These are phyloP conservation scores for Euplagia quadripunctaria DNA, from an alignment of 2,888 invertebrate genomes.

Conservation along the genomic window DNA sequence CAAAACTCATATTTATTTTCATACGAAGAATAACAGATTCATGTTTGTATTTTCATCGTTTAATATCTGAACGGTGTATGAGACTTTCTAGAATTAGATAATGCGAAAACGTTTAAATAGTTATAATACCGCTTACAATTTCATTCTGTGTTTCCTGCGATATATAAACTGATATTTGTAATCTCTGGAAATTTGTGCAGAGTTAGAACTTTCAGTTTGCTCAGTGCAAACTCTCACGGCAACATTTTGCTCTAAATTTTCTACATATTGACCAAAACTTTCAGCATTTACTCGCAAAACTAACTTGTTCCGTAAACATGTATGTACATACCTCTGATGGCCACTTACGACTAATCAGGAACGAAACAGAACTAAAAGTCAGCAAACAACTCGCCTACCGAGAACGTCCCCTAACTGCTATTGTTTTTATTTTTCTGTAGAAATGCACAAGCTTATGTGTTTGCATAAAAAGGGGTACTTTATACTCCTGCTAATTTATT, in stretches of 20 bases:
- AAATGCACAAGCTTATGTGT: constrained; percentile 61
- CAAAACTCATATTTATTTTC: neutral
- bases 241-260: constrained; percentile 14
- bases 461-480: constrained; percentile 64
- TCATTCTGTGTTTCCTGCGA: neutral
- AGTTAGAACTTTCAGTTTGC: constrained; percentile 7
- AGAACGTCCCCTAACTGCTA: constrained; percentile 13
- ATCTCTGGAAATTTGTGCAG: constrained; percentile 3
- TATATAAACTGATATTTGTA: neutral
- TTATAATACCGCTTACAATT: neutral
- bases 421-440: constrained; percentile 47
- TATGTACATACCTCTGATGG: constrained; percentile 10
- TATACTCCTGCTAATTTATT: constrained; percentile 69
- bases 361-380: neutral
- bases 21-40: neutral
- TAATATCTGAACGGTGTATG: neutral
- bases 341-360: constrained; percentile 15
- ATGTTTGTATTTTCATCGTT: neutral
- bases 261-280: constrained; percentile 17
- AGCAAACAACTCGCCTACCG: constrained; percentile 14
- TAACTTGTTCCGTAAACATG: constrained; percentile 12
- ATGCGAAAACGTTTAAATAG: neutral
- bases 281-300: constrained; percentile 7
- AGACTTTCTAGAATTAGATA: neutral
- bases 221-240: constrained; percentile 5